phyloP scores from a whole-genome alignment of 1,140 invertebrate species.

The Macrotrachela quadricornifera region DNA sequence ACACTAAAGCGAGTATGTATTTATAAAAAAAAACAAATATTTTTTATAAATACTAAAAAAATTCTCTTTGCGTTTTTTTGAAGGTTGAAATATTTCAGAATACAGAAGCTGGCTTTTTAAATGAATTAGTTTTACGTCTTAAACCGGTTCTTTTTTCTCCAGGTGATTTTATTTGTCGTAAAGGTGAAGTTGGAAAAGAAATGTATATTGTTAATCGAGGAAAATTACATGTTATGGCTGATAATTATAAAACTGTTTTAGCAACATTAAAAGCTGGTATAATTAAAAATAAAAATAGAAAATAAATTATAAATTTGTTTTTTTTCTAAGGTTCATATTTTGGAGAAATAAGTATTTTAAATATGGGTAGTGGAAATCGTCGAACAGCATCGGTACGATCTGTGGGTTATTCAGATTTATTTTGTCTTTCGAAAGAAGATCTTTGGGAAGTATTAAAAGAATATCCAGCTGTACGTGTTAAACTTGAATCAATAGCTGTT shows the following conservation, averaged over 20 bases:
- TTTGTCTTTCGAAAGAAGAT: conserved; percentile 93
- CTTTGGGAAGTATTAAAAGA: conserved; percentile 98
- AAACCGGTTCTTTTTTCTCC: conserved; percentile 87
- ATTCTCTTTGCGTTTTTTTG: too few relatives aligned
- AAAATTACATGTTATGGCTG: conserved; percentile 77
- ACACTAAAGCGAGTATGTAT: conserved; percentile 65
- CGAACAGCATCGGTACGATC: conserved; percentile 47
- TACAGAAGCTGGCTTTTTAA: conserved; percentile 90
- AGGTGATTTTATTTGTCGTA: conserved; percentile 91
- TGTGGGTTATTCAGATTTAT: conserved; percentile 91
- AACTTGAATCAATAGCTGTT: conserved; percentile 86
- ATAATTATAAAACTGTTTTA: conserved; percentile 84
- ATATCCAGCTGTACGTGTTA: conserved; percentile 78
- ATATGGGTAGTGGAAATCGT: conserved; percentile 62
- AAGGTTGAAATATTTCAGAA: conserved; percentile 82
- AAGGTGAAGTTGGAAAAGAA: conserved; percentile 90
- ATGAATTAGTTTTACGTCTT: conserved; percentile 75
- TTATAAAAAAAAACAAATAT: too few relatives aligned
- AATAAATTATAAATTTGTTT: too few relatives aligned
- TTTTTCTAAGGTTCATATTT: conserved; percentile 53
- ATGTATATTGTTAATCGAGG: conserved; percentile 97
- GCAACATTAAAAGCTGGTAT: conserved; percentile 62
- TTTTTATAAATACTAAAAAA: too few relatives aligned
- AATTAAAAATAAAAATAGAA: too few relatives aligned
- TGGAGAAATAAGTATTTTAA: conserved; percentile 96